Conservation (phyloP, 1,140 invertebrate genomes). For the Andricus grossulariae region DNA sequence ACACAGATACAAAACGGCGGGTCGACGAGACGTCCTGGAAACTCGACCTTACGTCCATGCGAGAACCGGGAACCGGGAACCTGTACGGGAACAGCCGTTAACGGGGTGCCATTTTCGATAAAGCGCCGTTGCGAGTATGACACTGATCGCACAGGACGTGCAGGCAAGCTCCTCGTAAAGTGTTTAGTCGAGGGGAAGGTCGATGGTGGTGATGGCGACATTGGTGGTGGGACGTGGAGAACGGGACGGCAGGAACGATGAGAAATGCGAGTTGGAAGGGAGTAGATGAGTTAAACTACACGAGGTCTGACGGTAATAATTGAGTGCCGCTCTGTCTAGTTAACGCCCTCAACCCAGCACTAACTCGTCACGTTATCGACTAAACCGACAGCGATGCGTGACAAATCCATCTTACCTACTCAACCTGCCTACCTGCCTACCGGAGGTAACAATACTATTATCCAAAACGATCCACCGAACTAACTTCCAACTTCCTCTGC, state of each 20-base stretch:
- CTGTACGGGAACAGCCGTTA: slow-evolving; percentile 59
- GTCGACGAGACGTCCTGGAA: slow-evolving; percentile 34
- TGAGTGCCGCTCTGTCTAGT: slow-evolving; percentile 76
- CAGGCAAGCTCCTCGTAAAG: slow-evolving; percentile 75
- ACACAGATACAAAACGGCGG: slow-evolving; percentile 40
- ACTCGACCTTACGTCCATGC: slow-evolving; percentile 35
- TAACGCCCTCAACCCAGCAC: slow-evolving; percentile 58
- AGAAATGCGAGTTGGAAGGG: slow-evolving; percentile 35
- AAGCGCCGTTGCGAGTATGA: slow-evolving; percentile 67
- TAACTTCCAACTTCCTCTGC: too few species aligned
- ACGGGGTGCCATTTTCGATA: slow-evolving; percentile 74
- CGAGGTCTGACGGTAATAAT: slow-evolving; percentile 76
- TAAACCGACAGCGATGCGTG: slow-evolving; percentile 71
- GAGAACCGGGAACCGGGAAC: neutral
- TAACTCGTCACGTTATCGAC: slow-evolving; percentile 71
- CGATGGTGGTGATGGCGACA: slow-evolving; percentile 56
- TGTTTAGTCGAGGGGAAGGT: slow-evolving; percentile 73
- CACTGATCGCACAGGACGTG: slow-evolving; percentile 72
- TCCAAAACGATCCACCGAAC: neutral
- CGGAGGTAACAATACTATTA: neutral
- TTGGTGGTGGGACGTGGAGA: slow-evolving; percentile 44
- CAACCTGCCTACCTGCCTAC: neutral
- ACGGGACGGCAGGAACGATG: slow-evolving; percentile 53
- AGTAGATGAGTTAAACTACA: slow-evolving; percentile 70
- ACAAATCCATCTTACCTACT: slow-evolving; percentile 70